A percentile compares a stretch with the other conserved stretches of the same genome.
Evolutionary conservation across 35 echinoderm and acorn worm genomes (phyloP).

Genomic region (Ptychodera flava): DNA sequence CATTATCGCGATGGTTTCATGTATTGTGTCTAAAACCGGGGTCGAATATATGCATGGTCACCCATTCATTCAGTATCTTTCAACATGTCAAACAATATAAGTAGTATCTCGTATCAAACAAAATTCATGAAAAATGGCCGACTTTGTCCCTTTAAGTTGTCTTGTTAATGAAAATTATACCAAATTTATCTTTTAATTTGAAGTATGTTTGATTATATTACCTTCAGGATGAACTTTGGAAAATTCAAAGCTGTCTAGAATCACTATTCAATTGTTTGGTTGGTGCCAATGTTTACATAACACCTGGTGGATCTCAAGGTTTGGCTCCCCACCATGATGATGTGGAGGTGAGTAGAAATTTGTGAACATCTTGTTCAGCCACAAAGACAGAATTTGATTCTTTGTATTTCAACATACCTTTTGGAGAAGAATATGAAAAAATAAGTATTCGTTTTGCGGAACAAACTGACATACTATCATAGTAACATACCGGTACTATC

Average conservation of each 20-base stretch:
- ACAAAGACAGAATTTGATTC: too few species aligned
- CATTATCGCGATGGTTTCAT: too few species aligned
- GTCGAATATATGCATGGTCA: too few species aligned
- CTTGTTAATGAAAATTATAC: not conserved
- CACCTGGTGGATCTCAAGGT: conserved; percentile 71
- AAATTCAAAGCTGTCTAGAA: conserved; percentile 56
- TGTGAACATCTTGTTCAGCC: not conserved
- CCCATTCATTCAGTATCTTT: too few species aligned
- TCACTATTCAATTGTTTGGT: conserved; percentile 72
- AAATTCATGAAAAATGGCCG: not conserved
- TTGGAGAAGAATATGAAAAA: too few species aligned
- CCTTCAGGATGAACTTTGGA: conserved; percentile 64
- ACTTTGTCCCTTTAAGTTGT: not conserved
- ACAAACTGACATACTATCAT: too few species aligned
- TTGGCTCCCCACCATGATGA: conserved; percentile 95
- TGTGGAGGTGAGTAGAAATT: conserved; percentile 66
- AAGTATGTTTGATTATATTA: not conserved
- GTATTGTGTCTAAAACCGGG: too few species aligned
- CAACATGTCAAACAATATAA: too few species aligned
- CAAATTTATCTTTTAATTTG: not conserved
- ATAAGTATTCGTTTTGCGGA: too few species aligned
- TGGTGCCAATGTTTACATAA: conserved; percentile 94
- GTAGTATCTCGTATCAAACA: too few species aligned
- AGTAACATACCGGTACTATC: too few species aligned
- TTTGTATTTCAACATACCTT: too few species aligned